These are phyloP conservation scores for Ceyx cyanopectus DNA, from an alignment of 2,113 vertebrate genomes.

Conservation along the genomic window DNA sequence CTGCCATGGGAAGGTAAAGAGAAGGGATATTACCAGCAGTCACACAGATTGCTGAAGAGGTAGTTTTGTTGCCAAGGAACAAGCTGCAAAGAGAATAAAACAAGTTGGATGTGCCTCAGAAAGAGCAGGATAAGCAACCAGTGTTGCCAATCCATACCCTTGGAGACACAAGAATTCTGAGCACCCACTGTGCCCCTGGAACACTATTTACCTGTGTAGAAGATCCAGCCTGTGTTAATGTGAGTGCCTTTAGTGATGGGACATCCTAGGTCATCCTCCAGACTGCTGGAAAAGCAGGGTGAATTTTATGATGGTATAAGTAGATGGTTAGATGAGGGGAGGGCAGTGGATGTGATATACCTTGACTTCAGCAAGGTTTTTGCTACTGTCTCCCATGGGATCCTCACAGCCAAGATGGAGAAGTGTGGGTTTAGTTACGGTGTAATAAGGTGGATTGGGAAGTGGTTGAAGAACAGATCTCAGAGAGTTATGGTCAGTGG, in stretches of 20 bases:
- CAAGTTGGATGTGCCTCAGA: not conserved
- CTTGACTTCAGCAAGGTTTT: too few species aligned
- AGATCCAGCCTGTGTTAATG: not conserved
- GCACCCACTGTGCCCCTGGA: not conserved
- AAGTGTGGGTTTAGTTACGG: too few species aligned
- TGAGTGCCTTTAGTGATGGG: not conserved
- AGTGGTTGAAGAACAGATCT: too few species aligned
- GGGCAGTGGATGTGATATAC: too few species aligned
- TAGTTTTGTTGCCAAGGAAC: not conserved
- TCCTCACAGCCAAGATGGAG: too few species aligned
- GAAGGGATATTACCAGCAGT: not conserved
- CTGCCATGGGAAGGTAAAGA: not conserved
- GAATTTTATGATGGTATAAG: not conserved
- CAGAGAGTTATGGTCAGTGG: too few species aligned
- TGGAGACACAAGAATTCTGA: not conserved
- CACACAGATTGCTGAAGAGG: not conserved
- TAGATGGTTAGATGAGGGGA: too few species aligned
- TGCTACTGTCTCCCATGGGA: too few species aligned
- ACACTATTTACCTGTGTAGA: not conserved
- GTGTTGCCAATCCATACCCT: not conserved
- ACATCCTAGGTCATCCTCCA: not conserved
- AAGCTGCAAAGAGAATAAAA: not conserved
- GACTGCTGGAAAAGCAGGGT: not conserved
- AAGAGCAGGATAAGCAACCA: not conserved
- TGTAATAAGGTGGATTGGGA: too few species aligned